A percentile compares a stretch with the other conserved stretches of the same genome.
Conservation (phyloP, 2,888 invertebrate genomes). For the Athalia rosae region DNA sequence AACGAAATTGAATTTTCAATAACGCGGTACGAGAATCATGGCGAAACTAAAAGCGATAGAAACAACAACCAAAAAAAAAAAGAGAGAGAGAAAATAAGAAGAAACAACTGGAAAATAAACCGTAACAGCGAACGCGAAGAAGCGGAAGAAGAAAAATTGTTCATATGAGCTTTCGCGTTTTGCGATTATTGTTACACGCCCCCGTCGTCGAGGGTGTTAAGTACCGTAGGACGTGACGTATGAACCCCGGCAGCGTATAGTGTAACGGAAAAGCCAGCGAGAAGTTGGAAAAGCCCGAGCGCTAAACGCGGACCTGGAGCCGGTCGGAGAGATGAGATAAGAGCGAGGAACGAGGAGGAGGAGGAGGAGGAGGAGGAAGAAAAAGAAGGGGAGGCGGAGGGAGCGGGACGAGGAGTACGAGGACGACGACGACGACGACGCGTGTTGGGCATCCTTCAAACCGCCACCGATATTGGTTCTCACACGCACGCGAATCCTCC, state of each 20-base stretch:
- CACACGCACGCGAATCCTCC: constrained; percentile 49
- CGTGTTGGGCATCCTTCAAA: constrained; percentile 65
- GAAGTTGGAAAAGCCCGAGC: not conserved
- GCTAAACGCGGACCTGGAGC: not conserved
- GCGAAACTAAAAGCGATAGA: too few relatives aligned
- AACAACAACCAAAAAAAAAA: too few relatives aligned
- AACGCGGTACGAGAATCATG: too few relatives aligned
- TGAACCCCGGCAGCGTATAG: not conserved
- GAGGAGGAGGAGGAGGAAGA: too few relatives aligned
- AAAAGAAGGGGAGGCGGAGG: too few relatives aligned
- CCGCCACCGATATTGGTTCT: constrained; percentile 64
- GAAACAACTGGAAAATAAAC: too few relatives aligned
- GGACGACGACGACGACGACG: constrained; percentile 43
- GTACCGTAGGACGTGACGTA: constrained; percentile 23
- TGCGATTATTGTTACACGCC: not conserved
- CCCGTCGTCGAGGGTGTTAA: constrained; percentile 7
- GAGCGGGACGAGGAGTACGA: too few relatives aligned
- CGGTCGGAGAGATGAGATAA: constrained; percentile 28
- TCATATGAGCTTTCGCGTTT: not conserved
- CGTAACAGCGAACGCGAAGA: not conserved
- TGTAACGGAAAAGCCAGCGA: too few relatives aligned
- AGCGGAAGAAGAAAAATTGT: not conserved
- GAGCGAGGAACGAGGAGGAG: constrained; percentile 3
- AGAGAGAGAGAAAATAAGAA: too few relatives aligned
- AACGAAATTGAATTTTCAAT: too few relatives aligned